phyloP scores from a whole-genome alignment of 2,797 vertebrate species.

The Characodon lateralis region DNA sequence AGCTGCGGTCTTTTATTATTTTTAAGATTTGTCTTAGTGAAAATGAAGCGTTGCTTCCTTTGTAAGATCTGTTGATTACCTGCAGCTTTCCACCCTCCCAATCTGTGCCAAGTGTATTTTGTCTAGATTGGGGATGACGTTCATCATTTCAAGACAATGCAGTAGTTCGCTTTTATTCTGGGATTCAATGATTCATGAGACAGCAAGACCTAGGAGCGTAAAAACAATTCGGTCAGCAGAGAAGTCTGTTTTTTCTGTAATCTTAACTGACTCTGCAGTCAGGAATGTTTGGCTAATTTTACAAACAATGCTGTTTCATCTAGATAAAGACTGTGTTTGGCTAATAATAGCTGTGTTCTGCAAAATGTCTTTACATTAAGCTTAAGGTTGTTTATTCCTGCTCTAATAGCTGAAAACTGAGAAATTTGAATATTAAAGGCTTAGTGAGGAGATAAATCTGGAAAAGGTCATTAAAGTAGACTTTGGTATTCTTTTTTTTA shows the following conservation, averaged over 20 bases:
- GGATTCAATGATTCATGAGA: slow-evolving; percentile 60
- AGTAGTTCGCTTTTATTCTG: slow-evolving; percentile 42
- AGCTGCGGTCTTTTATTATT: slow-evolving; percentile 47
- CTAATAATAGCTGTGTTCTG: slow-evolving; percentile 40
- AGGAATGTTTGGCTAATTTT: slow-evolving; percentile 2
- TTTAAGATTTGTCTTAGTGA: slow-evolving; percentile 51
- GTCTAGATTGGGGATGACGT: slow-evolving; percentile 52
- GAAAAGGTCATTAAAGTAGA: neutral
- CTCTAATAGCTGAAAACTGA: slow-evolving; percentile 17
- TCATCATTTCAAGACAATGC: slow-evolving; percentile 43
- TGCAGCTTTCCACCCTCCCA: slow-evolving; percentile 39
- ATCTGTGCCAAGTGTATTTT: slow-evolving; percentile 51
- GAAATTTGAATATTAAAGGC: slow-evolving; percentile 37
- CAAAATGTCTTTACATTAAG: slow-evolving; percentile 30
- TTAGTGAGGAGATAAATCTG: slow-evolving; percentile 14
- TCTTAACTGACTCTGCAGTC: slow-evolving; percentile 1
- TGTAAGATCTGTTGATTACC: slow-evolving; percentile 18
- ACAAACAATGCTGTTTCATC: neutral
- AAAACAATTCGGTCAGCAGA: slow-evolving; percentile 37
- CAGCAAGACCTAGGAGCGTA: slow-evolving; percentile 25
- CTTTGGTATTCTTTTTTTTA: slow-evolving; percentile 10
- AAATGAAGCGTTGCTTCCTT: slow-evolving; percentile 45
- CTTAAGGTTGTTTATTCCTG: slow-evolving; percentile 19
- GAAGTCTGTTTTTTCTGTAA: slow-evolving; percentile 16
- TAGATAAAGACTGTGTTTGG: slow-evolving; percentile 10